Percentiles rank a stretch among this genome's conserved stretches.
phyloP scores from a whole-genome alignment of 2,113 vertebrate species.

The Proterorhinus semilunaris region DNA sequence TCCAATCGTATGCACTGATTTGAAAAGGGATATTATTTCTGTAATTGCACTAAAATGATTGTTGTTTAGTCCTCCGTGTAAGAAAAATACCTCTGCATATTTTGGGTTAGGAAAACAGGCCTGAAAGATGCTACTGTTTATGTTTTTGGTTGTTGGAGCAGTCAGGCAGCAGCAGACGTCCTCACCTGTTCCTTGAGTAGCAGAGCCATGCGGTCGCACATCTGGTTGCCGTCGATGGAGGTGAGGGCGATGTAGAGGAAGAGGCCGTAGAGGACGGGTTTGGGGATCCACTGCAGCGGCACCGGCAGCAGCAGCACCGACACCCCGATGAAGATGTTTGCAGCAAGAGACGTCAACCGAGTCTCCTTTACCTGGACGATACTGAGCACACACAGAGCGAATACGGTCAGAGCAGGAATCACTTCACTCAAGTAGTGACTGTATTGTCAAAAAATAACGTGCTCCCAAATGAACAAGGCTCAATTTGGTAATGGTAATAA shows the following conservation, averaged over 20 bases:
- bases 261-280: conserved; percentile 93
- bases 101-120: no score
- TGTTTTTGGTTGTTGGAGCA: neutral
- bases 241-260: conserved; percentile 97
- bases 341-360: conserved; percentile 85
- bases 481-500: no score
- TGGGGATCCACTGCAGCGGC: conserved; percentile 96
- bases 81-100: no score
- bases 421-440: neutral
- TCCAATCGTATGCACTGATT: neutral
- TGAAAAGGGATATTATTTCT: neutral
- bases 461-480: no score
- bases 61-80: no score
- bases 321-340: conserved; percentile 91
- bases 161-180: neutral
- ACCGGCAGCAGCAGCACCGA: conserved; percentile 91
- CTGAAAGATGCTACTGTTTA: no score
- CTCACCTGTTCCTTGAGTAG: conserved; percentile 96
- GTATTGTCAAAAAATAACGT: no score
- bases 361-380: conserved; percentile 97
- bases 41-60: neutral
- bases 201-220: conserved; percentile 93
- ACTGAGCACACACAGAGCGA: conserved; percentile 63
- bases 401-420: neutral
- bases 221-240: conserved; percentile 96